Percentiles rank a stretch among this genome's conserved stretches.
Conservation (phyloP, 1,140 invertebrate species). For the Prorops nasuta region DNA sequence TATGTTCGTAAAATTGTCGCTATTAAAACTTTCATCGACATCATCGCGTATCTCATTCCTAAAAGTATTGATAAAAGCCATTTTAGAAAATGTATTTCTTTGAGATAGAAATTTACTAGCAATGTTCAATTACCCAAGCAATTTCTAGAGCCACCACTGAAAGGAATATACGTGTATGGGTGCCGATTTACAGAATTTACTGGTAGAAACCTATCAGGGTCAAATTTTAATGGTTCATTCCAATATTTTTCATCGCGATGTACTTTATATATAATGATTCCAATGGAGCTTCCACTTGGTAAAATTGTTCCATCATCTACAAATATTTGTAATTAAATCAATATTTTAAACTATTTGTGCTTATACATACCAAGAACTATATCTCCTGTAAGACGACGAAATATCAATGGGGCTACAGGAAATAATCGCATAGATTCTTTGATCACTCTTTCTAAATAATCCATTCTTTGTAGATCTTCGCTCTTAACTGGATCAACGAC, state of each 20-base stretch:
- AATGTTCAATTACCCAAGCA: slow-evolving; percentile 56
- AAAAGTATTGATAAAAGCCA: slow-evolving; percentile 14
- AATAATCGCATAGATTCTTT: slow-evolving; percentile 67
- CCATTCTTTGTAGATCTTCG: slow-evolving; percentile 62
- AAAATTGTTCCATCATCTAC: not conserved
- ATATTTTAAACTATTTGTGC: not conserved
- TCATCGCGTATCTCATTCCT: slow-evolving; percentile 62
- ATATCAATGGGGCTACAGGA: slow-evolving; percentile 62
- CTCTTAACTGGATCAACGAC: slow-evolving; percentile 28
- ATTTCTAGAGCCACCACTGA: slow-evolving; percentile 62
- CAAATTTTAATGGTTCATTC: slow-evolving; percentile 62
- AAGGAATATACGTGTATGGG: slow-evolving; percentile 59
- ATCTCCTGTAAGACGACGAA: slow-evolving; percentile 50
- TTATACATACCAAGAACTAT: slow-evolving; percentile 23
- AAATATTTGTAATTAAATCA: not conserved
- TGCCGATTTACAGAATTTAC: slow-evolving; percentile 54
- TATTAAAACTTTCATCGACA: slow-evolving; percentile 62
- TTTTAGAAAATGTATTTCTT: slow-evolving; percentile 33
- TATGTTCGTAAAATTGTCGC: slow-evolving; percentile 59
- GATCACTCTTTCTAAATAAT: slow-evolving; percentile 64
- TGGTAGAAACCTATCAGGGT: slow-evolving; percentile 67
- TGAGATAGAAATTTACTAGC: slow-evolving; percentile 36
- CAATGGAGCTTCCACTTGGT: slow-evolving; percentile 19
- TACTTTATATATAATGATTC: slow-evolving; percentile 32
- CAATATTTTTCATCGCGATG: slow-evolving; percentile 61